Conservation (phyloP, 2,113 vertebrate genomes). For the Mixornis gularis region DNA sequence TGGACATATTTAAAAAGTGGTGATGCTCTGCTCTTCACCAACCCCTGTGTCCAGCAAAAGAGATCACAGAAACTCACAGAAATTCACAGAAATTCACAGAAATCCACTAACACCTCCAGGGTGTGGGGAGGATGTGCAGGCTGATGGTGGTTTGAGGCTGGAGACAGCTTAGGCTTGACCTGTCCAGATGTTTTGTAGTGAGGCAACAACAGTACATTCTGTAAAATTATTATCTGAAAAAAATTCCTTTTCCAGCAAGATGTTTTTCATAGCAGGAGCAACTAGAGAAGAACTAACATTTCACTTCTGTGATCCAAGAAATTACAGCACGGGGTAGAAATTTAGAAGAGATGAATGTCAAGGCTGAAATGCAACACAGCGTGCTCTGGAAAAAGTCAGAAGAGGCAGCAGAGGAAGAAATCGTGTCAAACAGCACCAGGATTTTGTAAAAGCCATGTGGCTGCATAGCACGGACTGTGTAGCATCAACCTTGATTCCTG, state of each 20-base stretch:
- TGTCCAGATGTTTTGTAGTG: not conserved
- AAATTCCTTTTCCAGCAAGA: not conserved
- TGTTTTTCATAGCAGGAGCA: not conserved
- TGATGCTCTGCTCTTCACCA: not conserved
- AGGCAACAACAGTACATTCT: not conserved
- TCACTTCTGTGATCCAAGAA: not conserved
- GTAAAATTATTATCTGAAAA: not conserved
- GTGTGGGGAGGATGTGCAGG: not conserved
- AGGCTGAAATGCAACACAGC: not conserved
- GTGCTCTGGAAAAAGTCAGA: not conserved
- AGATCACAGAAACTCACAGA: not conserved
- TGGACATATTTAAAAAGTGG: not conserved
- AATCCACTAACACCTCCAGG: not conserved
- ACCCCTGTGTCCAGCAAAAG: not conserved
- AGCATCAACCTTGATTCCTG: not conserved
- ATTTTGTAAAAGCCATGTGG: not conserved
- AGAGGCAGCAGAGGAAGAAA: not conserved
- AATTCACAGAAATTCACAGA: not conserved
- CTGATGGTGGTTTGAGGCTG: not conserved
- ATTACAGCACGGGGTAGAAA: constrained; percentile 15
- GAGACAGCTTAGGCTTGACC: not conserved
- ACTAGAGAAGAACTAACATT: not conserved
- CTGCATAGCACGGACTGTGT: accelerated
- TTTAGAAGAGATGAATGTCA: not conserved
- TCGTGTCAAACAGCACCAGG: not conserved